Evolutionary conservation across 2,113 vertebrate species (phyloP), one percentile per base, ranked within the genome.

Genomic region (Todiramphus saurophagus): DNA sequence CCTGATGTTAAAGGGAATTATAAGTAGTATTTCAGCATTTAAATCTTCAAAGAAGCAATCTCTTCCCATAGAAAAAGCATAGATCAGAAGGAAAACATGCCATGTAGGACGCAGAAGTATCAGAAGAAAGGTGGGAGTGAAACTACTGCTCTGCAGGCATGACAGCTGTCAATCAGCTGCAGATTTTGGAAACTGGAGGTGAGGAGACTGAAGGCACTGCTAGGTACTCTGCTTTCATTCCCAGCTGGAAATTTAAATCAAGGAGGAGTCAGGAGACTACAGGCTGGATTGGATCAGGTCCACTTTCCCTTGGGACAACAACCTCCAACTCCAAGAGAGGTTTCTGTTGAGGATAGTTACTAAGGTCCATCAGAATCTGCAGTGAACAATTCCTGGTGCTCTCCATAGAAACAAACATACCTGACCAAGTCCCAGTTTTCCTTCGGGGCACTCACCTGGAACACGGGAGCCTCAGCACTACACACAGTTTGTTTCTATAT

Each of bases 111-210:
- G 30, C 31, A 46, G 53, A 20, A 41, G 3, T 9, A 10, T 11
- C 75, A 76, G 53, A 17, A 21, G n/a, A 48, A 70, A 28, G 37
- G 13, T 69, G 10, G 21, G 17, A 75, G 33, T 28, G 50, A 46
- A 60, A 64, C 5, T 3, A 28, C 43, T 31, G 46, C 43, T 64
- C 62, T 89, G 76, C n/a, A 73, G 39, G 33, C 44, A 33, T 28
- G 27, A 73, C 28, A 46, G 41, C 53, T 43, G 24, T 21, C 35
- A 33, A 1, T 16, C 39, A 48, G 44, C 31, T 10, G 7, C n/a
- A 58, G 0, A 41, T 30, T 25, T 28, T 25, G 84, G 73, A 28
- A 39, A 37, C 0, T 30, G 27, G 7, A 2, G 2, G 3, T 20
- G 27, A 18, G 27, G 64, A 82, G n/a, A 8, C 46, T 58, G 18